Base-by-base conservation (phyloP, 2,113 vertebrate genomes). In the Romanogobio albipinnatus region DNA sequence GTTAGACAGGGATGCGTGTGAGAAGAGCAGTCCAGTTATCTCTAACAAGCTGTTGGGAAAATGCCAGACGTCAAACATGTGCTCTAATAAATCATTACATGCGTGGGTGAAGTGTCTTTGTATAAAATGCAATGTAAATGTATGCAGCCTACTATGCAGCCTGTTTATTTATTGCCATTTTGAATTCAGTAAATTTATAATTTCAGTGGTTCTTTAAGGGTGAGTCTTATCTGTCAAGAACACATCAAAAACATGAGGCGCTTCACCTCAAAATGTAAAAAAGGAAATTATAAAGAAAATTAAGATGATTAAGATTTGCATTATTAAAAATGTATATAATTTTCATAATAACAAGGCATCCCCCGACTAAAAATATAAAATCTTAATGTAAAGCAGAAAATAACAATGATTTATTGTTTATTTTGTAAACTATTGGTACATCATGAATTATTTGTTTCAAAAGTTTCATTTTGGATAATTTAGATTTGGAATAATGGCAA, bases 1-100 rank as follows among this genome's bases (percentile, higher is more conserved):
- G 11, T 29, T 56, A 76, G 26, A 76, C 26, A 26, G 74, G 19
- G 74, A 56, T 26, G 56, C 2, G 17, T 76, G 49, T 36, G 14
- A 56, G 74, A 33, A 19, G 49, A 76, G 74, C 49, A 11, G 74
- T 77, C 47, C 10, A 39, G 19, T 36, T 58, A 39, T 77, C 26
- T 76, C 51, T 58, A 58, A 77, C 51, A 58, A 77, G 75, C 51
- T 51, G 58, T 56, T 39, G 51, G 26, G 58, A 36, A 77, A 77
- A 77, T 39, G 75, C 75, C 75, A 77, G 51, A 58, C 33, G 9
- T 39, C 17, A 77, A 77, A 77, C 15, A 36, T 77, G 51, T 77
- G 51, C 29, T 58, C 47, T 58, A 76, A 56, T 36, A 77, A 51
- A 11, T 76, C 29, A 56, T 58, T n/a, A 76, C 29, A n/a, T 36